phyloP scores from a whole-genome alignment of 2,113 vertebrate genomes.

The Tamias sibiricus region DNA sequence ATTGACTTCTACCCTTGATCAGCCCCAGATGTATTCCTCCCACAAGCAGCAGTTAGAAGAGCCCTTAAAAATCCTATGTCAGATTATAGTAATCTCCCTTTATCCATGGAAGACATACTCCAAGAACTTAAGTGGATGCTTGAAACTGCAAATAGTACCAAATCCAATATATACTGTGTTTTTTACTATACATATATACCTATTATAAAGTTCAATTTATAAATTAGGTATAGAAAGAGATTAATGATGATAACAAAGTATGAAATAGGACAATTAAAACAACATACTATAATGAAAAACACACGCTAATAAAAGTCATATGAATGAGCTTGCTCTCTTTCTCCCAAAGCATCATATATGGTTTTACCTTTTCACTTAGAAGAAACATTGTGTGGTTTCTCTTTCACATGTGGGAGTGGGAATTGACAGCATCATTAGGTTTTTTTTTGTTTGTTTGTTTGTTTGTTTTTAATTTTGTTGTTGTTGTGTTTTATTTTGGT shows the following conservation, averaged over 20 bases:
- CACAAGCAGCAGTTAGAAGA: background rate
- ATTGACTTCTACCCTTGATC: background rate
- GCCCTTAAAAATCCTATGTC: background rate
- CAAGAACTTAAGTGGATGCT: background rate
- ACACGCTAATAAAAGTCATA: background rate
- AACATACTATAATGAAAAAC: background rate
- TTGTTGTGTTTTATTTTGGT: no score
- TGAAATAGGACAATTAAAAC: background rate
- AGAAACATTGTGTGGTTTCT: background rate
- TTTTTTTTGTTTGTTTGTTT: no score
- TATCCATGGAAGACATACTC: background rate
- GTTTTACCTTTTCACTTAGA: background rate
- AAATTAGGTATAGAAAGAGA: background rate
- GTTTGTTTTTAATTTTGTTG: no score
- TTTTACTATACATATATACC: background rate
- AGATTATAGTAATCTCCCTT: background rate
- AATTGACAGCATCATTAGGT: background rate
- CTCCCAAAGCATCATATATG: background rate
- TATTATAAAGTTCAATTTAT: background rate
- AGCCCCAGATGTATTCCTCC: accelerated
- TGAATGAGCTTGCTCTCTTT: background rate
- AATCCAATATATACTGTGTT: background rate
- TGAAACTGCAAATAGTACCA: background rate
- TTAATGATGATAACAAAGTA: background rate
- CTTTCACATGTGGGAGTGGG: background rate